Percentiles rank a stretch among this genome's conserved stretches.
These are phyloP conservation scores for Varanus salvator DNA, from an alignment of 2,113 vertebrate species.

Conservation along the genomic window DNA sequence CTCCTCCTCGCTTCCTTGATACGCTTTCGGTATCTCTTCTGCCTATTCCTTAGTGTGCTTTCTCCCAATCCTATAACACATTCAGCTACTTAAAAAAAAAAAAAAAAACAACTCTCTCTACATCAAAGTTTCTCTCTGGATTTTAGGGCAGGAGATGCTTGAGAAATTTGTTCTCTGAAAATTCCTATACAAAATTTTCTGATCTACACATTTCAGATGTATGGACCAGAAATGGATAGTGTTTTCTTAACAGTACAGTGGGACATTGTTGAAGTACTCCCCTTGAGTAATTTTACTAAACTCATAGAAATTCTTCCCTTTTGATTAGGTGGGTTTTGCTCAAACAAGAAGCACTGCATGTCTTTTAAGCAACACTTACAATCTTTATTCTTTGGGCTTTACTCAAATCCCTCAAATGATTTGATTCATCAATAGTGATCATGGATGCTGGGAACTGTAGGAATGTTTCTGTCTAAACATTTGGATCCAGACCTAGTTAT, in stretches of 20 bases:
- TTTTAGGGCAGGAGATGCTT: background rate
- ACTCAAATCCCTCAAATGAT: no score
- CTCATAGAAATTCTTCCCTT: no score
- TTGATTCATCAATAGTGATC: no score
- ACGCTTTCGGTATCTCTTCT: slow-evolving; percentile 42
- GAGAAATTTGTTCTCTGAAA: background rate
- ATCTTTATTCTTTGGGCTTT: no score
- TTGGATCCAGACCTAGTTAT: no score
- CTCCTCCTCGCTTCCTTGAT: slow-evolving; percentile 49
- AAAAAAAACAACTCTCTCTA: background rate
- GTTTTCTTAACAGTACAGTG: background rate
- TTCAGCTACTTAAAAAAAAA: background rate
- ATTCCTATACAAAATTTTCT: background rate
- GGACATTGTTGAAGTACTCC: no score
- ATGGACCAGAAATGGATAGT: background rate
- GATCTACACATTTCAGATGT: background rate
- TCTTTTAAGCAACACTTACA: no score
- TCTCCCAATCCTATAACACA: slow-evolving; percentile 14
- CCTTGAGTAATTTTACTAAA: no score
- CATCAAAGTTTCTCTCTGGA: background rate
- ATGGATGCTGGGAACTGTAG: no score
- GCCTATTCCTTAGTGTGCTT: slow-evolving; percentile 60
- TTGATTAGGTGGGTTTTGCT: no score
- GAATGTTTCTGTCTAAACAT: no score
- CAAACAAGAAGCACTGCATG: no score